Evolutionary conservation across 1,140 invertebrate genomes (phyloP), one percentile per base, ranked within the genome.

Genomic region (Drosophila kurseongensis): DNA sequence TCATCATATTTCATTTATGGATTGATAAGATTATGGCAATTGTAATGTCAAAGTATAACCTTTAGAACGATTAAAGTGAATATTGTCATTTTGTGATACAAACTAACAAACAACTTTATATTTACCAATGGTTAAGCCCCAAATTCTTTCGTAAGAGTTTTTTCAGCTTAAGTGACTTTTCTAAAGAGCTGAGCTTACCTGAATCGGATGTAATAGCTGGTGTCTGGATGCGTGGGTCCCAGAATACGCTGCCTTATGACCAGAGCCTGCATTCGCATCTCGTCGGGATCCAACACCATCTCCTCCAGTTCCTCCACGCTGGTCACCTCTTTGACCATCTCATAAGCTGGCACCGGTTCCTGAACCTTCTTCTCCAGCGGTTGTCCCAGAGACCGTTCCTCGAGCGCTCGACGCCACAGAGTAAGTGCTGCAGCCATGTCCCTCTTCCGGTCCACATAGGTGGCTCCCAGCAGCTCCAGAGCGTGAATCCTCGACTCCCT

Each of bases 241-340:
- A 99, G 93, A 79, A 99, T 98, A 82, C 98, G 94, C 93, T 99
- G 98, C 68, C 98, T 94, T 44, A 99, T 97, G 48, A 99, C 95
- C 35, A 99, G 93, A 4, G 98, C 97, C 92, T 99, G 98, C 97
- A 99, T 98, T 83, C 98, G 94, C 96, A 99, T 98, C 75, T 97
- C 97, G 90, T 99, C 98, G 0, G 97, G 97, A 93, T 99, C 97
- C 0, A 96, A 95, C 13, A 98, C 95, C 44, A 99, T 92, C 65
- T 98, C 97, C 72, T 98, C 96, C 12, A 99, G 92, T 65, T 96
- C 95, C 58, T 97, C 95, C 10, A 95, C 93, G 60, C 96, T 95
- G 52, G 94, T 94, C 1, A 98, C 96, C 93, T 99, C 98, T 48
- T 94, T 94, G 0, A 96, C 95, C 91, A 96, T 96, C 90, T 98